Evolutionary conservation across 2,113 vertebrate species (phyloP).

Genomic region (Ceyx cyanopectus): DNA sequence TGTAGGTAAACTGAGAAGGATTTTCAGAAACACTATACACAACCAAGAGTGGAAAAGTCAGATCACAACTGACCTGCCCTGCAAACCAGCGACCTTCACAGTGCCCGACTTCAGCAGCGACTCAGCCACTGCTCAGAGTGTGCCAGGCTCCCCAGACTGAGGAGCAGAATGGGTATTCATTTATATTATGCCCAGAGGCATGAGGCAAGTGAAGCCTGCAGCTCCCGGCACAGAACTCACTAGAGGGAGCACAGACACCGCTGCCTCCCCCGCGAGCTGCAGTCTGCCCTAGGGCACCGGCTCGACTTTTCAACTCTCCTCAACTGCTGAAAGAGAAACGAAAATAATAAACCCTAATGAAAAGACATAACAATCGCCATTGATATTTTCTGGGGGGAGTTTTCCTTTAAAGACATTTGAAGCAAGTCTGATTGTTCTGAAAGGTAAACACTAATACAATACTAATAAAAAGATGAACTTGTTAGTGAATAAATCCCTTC

Average conservation of each 20-base stretch:
- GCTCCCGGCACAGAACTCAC: not conserved
- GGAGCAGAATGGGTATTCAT: not conserved
- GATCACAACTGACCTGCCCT: not conserved
- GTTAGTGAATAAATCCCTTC: constrained; percentile 1
- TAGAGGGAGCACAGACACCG: constrained; percentile 58
- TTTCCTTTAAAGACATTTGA: not conserved
- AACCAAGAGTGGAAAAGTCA: not conserved
- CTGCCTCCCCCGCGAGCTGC: not conserved
- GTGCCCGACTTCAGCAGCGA: not conserved
- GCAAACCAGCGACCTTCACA: not conserved
- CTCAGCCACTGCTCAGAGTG: not conserved
- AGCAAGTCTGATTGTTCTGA: not conserved
- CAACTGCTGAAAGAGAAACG: not conserved
- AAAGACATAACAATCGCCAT: not conserved
- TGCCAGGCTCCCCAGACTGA: not conserved
- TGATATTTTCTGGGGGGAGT: not conserved
- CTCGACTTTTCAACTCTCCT: not conserved
- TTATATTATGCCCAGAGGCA: not conserved
- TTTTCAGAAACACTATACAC: not conserved
- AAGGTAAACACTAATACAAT: not conserved
- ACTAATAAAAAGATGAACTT: constrained; percentile 36
- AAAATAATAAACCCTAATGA: constrained; percentile 45
- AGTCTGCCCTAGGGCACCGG: not conserved
- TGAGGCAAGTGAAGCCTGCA: rapidly evolving
- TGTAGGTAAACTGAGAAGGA: not conserved